Base-by-base conservation (phyloP, 2,797 vertebrate genomes). In the Lacerta viridis region DNA sequence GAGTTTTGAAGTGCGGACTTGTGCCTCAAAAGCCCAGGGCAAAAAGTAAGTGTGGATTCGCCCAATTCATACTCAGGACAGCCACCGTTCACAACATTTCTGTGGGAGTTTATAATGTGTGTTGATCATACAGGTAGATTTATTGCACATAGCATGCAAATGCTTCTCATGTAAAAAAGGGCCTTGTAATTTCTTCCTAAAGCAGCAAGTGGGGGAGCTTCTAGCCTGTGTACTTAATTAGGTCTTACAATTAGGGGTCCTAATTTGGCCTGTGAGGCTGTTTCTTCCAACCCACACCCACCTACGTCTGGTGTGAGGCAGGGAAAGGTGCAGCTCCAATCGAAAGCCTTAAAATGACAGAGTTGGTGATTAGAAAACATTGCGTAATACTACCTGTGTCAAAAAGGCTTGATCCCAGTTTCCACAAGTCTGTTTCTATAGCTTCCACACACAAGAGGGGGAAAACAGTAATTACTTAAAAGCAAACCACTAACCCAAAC, bases 361-460 rank as follows among this genome's bases (percentile, higher is more conserved):
- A 6, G 80, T n/a, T 50, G 39, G 13, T 77, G 18, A 11, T 41
- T 85, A 59, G 76, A 39, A 64, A 10, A 39, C n/a, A 39, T 71
- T 33, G 69, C 20, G 66, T 8, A 84, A 80, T 77, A 83, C 90
- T 96, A 99, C 98, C 98, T 98, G 97, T 95, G 90, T 98, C 97
- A 87, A 98, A 98, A 87, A 97, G 89, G 93, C 95, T 97, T 17
- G 93, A 80, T 89, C 97, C 98, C 72, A 96, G 94, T 92, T 97
- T 98, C 98, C 98, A 98, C 8, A 88, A 71, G 11, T 98, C 98
- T 68, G 71, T 91, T 88, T 96, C 94, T 86, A 94, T 91, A 93
- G 92, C 93, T 95, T 95, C 95, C 87, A 85, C 72, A 91, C 78
- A 94, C 92, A 92, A 93, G 95, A 96, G 86, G 90, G 93, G 50